These are phyloP conservation scores for Drosophila nebulosa DNA, from an alignment of 1,140 invertebrate genomes.

Conservation along the genomic window DNA sequence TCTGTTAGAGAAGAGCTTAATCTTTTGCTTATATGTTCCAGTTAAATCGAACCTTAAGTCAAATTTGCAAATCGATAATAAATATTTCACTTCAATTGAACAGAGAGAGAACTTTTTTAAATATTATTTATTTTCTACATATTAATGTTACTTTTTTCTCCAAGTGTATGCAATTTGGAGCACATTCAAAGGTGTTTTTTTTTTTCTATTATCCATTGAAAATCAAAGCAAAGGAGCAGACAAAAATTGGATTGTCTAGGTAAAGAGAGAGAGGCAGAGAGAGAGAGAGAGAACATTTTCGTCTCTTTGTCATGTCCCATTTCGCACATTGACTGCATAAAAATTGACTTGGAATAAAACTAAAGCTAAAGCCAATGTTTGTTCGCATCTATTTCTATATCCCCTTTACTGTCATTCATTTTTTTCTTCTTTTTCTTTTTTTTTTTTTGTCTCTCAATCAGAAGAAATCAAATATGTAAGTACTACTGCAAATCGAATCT, in stretches of 20 bases:
- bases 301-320: neutral
- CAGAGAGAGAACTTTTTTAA: too few species aligned
- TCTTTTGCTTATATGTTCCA: too few species aligned
- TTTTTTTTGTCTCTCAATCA: slow-evolving; percentile 7
- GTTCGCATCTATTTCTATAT: neutral
- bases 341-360: slow-evolving; percentile 7
- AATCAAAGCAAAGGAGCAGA: slow-evolving; percentile 7
- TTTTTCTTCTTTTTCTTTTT: neutral
- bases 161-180: neutral
- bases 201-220: neutral
- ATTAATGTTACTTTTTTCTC: neutral
- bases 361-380: neutral
- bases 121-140: too few species aligned
- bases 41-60: too few species aligned
- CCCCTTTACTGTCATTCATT: neutral
- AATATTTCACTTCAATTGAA: too few species aligned
- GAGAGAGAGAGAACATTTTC: too few species aligned
- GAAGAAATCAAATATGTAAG: slow-evolving; percentile 19
- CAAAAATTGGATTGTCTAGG: slow-evolving; percentile 17
- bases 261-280: too few species aligned
- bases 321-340: neutral
- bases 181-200: neutral
- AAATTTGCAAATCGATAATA: too few species aligned
- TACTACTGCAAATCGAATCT: slow-evolving; percentile 13
- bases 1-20: too few species aligned